Evolutionary conservation across 1,140 invertebrate genomes (phyloP), one percentile per base, ranked within the genome.

Genomic region (Eciton burchellii): DNA sequence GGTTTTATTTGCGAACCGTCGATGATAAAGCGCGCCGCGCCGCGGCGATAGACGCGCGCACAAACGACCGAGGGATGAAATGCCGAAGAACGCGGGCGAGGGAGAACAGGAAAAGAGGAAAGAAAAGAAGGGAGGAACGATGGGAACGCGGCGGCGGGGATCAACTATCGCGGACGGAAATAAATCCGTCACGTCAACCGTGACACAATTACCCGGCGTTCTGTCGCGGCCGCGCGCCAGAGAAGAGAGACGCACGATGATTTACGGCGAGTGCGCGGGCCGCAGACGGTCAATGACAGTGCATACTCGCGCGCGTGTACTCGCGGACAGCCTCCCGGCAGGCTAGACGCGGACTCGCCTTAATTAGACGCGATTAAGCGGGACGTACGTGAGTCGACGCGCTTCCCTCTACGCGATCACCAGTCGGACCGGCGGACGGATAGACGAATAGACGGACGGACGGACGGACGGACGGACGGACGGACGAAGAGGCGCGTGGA

Each of bases 331-430:
- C 41, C 56, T 81, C 29, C 72, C 35, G 35, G 35, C 35, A 35
- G n/a, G 52, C 49, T 54, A 54, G 74, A 81, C 71, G 45, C 72
- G 43, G 62, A 76, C 79, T 87, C 85, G 86, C 87, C 77, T 88
- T 88, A 88, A 88, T 88, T 88, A 88, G 66, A 49, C 60, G 66
- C 86, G 86, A 88, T 88, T 88, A 87, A 87, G 41, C 86, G 86
- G 71, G 74, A 87, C 68, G n/a, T 29, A 45, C 19, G 47, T 26
- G 77, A 35, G 35, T 43, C 74, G 74, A n/a, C 63, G 8, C 35
- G 70, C 56, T 16, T 8, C 9, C 82, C 70, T 54, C 63, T 56
- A 76, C 63, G 19, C 45, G 24, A 9, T 24, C 47, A 0, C 14
- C 29, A 52, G 54, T 71, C 43, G 59, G 52, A 19, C 47, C 35